Base-by-base conservation (phyloP, 2,113 vertebrate genomes). In the Pseudorasbora parva region DNA sequence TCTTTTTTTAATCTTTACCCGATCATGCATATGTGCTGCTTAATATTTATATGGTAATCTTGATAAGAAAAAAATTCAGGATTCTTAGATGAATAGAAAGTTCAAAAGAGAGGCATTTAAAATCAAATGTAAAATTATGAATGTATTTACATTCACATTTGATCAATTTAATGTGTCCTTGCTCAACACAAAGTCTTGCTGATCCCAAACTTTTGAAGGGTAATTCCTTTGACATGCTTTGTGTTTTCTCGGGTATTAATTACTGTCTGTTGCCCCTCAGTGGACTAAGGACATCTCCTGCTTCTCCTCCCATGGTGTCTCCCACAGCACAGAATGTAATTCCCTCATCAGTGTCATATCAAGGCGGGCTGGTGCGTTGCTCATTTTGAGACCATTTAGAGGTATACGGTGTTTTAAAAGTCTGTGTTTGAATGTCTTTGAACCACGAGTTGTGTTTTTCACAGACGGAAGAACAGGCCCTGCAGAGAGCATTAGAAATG, bases 401-500 rank as follows among this genome's bases (percentile, higher is more conserved):
- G 74, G 62, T 79, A 3, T 82, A 78, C 45, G 19, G 14, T 15
- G 41, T 21, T 41, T 54, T 51, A 23, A 23, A 71, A 81, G 17
- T 10, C 7, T 23, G 1, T 5, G 21, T 21, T 51, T 21, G 54
- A 21, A 23, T 21, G 54, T 5, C 3, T 49, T 71, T 51, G 74
- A 82, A 86, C 25, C 77, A 66, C 78, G 56, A 33, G 56, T 62
- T 75, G 37, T 77, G 25, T 25, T n/a, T 6, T 87, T 45, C 7
- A 27, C 85, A 99, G 97, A 97, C 95, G 0, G 97, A 99, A 84
- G 97, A 99, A 79, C 97, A 98, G 90, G 98, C 98, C 19, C 93
- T 99, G 86, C 97, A 99, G 85, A 94, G 95, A 86, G 98, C 97
- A 60, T 93, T 99, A 90, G 97, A 97, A 92, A 95, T 98, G 93